phyloP scores from a whole-genome alignment of 2,113 vertebrate genomes.

The Piprites chloris region DNA sequence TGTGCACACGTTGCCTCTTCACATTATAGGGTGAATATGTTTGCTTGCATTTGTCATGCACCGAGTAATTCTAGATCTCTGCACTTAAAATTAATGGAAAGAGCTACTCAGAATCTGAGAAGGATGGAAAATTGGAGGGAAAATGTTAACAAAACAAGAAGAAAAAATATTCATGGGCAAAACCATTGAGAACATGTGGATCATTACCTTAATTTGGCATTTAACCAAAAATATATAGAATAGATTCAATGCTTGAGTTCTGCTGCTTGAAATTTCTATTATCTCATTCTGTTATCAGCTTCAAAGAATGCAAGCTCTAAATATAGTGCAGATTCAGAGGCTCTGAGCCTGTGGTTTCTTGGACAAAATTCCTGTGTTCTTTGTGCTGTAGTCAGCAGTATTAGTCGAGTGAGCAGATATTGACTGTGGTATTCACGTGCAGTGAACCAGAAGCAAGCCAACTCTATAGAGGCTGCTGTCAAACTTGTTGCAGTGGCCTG shows the following conservation, averaged over 20 bases:
- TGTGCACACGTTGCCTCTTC: background rate
- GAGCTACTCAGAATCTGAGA: background rate
- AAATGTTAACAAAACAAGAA: background rate
- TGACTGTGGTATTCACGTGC: constrained; percentile 76
- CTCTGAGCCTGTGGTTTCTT: constrained; percentile 56
- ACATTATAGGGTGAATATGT: background rate
- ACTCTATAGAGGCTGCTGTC: constrained; percentile 75
- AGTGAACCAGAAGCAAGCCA: constrained; percentile 76
- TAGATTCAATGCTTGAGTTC: background rate
- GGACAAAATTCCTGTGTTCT: constrained; percentile 73
- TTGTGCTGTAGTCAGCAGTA: constrained; percentile 78
- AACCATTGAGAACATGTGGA: background rate
- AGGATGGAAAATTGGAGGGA: background rate
- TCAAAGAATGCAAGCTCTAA: constrained; percentile 60
- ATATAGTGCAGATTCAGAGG: constrained; percentile 59
- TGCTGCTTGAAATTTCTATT: constrained; percentile 47
- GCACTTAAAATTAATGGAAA: background rate
- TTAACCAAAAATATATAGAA: background rate
- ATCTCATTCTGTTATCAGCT: constrained; percentile 45
- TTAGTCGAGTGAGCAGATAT: constrained; percentile 71
- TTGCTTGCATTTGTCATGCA: background rate
- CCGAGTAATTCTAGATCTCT: background rate
- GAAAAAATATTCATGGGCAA: background rate
- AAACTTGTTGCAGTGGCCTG: constrained; percentile 77
- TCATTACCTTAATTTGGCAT: background rate